Conservation (phyloP, 2,797 vertebrate species). For the Menidia menidia region DNA sequence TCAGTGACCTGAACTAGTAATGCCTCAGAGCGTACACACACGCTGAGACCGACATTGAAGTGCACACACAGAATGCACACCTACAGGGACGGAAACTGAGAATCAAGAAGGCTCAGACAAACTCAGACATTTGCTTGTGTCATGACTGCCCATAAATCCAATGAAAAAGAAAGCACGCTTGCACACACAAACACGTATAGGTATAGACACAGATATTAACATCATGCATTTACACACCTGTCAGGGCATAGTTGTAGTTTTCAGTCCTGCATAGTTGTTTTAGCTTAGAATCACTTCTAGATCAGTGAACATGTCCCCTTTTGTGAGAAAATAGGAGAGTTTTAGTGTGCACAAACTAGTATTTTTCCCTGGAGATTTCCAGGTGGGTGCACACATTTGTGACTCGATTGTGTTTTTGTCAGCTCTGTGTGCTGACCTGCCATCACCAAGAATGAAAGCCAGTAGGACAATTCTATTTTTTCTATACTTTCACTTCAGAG, state of each 20-base stretch:
- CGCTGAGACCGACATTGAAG: constrained; percentile 26
- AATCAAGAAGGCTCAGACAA: constrained; percentile 13
- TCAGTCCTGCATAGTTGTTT: constrained; percentile 72
- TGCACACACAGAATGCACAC: constrained; percentile 36
- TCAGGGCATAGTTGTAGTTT: constrained; percentile 67
- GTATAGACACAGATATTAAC: constrained; percentile 48
- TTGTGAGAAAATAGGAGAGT: constrained; percentile 44
- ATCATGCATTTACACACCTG: constrained; percentile 64
- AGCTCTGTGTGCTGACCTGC: constrained; percentile 17
- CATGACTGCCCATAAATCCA: constrained; percentile 15
- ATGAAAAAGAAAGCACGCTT: constrained; percentile 8
- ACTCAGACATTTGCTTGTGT: constrained; percentile 19
- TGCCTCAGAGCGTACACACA: constrained; percentile 66
- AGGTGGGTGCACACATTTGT: constrained; percentile 46
- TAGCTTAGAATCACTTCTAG: constrained; percentile 75
- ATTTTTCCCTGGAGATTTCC: constrained; percentile 12
- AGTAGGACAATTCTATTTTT: constrained; percentile 20
- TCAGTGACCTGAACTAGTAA: constrained; percentile 76
- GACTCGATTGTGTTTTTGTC: constrained; percentile 22
- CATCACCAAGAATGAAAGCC: constrained; percentile 36
- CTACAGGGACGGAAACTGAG: constrained; percentile 32
- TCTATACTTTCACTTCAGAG: not conserved
- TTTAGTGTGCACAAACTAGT: constrained; percentile 17
- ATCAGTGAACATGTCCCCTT: constrained; percentile 74
- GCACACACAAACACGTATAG: constrained; percentile 29